Percentiles rank a stretch among this genome's conserved stretches.
Conservation (phyloP, 1,140 invertebrate species). For the Varroa destructor region DNA sequence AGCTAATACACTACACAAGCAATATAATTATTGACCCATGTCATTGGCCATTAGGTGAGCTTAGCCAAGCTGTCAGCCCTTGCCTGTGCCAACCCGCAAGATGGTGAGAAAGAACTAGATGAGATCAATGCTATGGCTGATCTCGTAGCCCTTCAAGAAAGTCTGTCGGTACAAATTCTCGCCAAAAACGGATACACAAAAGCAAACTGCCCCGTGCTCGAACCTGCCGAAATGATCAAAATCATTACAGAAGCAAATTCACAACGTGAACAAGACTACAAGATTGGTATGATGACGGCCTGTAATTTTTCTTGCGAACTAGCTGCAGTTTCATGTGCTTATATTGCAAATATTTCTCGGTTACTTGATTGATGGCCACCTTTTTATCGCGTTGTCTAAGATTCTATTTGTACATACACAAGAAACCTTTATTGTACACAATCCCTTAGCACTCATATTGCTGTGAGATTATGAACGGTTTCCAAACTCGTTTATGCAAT, state of each 20-base stretch:
- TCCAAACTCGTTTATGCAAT: too few relatives aligned
- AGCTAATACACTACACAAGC: background rate
- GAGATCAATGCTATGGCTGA: slow-evolving; percentile 3
- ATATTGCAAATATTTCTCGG: too few relatives aligned
- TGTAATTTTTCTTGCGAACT: too few relatives aligned
- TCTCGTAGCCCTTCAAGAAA: slow-evolving; percentile 15
- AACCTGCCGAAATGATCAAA: slow-evolving; percentile 10
- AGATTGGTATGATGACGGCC: background rate
- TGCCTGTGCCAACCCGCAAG: background rate
- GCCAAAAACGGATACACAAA: slow-evolving; percentile 7
- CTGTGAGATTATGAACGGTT: too few relatives aligned
- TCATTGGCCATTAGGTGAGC: slow-evolving; percentile 1
- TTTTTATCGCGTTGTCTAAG: too few relatives aligned
- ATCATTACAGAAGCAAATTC: slow-evolving; percentile 14
- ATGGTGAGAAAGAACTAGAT: background rate
- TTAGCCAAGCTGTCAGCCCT: slow-evolving; percentile 2
- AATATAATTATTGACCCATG: background rate
- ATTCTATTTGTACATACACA: too few relatives aligned
- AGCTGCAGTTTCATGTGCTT: too few relatives aligned
- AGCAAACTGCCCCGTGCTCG: background rate
- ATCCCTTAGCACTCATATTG: too few relatives aligned
- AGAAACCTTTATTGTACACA: too few relatives aligned
- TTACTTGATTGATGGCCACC: too few relatives aligned
- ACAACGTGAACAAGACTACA: slow-evolving; percentile 4
- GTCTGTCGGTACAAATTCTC: background rate